Evolutionary conservation across 2,797 vertebrate genomes (phyloP), one percentile per base, ranked within the genome.

Genomic region (Mallotus villosus): DNA sequence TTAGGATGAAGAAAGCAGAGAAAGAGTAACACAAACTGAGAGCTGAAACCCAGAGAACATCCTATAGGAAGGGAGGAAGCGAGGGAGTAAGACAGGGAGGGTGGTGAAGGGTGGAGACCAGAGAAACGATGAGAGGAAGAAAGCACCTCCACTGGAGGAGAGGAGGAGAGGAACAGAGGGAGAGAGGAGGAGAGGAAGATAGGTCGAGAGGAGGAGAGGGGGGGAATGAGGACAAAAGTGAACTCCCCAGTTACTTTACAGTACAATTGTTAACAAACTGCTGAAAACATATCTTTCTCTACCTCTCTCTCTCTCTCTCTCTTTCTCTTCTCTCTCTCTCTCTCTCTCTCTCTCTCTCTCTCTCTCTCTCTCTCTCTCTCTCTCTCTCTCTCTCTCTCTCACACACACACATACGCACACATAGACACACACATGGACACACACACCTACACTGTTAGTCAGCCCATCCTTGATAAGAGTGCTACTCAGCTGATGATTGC

Each of bases 41-140:
- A 32, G 24, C 55, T 11, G 27, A 32, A 25, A 58, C 46, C 67
- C 2, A 71, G 68, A 70, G 25, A 25, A 25, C 25, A 25, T 99
- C 97, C 97, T 99, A 77, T 24, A 69, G 70, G 68, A 59, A 34
- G 62, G 67, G 76, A 25, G 1, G 63, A 19, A 25, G 25, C 25
- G 25, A 25, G 25, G 25, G 25, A 25, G 25, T 25, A 25, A 25
- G 25, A 25, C 25, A 1, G 25, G 25, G 25, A 65, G 64, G 69
- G 24, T 22, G 58, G 8, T n/a, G 78, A 59, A 46, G n/a, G 9
- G 69, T 69, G 55, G 34, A 41, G 17, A 61, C 46, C 72, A 65
- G 70, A 60, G 7, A 11, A 62, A 55, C 69, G 73, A 68, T 75
- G 0, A 14, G 70, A 59, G 51, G 78, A 41, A 75, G 62, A 49